phyloP scores from a whole-genome alignment of 2,797 vertebrate species.

The Kryptolebias ocellatus region DNA sequence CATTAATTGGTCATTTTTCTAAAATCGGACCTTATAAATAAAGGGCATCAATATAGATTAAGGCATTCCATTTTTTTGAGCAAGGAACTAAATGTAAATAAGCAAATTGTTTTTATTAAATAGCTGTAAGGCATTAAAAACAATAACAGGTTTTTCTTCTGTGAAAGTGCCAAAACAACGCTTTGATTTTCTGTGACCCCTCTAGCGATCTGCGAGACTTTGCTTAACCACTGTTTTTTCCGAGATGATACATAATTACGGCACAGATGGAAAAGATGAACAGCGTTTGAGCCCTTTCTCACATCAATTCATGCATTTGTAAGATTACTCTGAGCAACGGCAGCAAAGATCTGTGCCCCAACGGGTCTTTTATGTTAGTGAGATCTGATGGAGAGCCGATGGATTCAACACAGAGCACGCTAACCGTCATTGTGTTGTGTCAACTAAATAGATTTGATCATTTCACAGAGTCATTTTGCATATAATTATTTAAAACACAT shows the following conservation, averaged over 20 bases:
- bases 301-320: not conserved
- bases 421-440: too few species aligned
- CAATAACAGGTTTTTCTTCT: constrained; percentile 26
- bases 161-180: constrained; percentile 35
- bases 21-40: too few species aligned
- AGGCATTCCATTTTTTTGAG: too few species aligned
- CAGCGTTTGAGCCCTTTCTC: constrained; percentile 8
- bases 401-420: too few species aligned
- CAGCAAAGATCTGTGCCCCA: constrained; percentile 12
- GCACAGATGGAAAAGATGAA: not conserved
- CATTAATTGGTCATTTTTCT: not conserved
- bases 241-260: constrained; percentile 41
- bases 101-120: constrained; percentile 1
- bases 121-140: constrained; percentile 27
- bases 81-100: too few species aligned
- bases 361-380: constrained; percentile 27
- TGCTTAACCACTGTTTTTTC: constrained; percentile 44
- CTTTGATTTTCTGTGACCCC: constrained; percentile 40
- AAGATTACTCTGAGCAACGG: constrained; percentile 1
- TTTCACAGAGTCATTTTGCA: too few species aligned
- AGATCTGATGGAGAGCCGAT: not conserved
- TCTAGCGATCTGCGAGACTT: constrained; percentile 39
- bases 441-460: too few species aligned
- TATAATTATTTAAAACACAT: too few species aligned
- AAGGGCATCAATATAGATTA: too few species aligned